Percentiles rank a stretch among this genome's conserved stretches.
These are phyloP conservation scores for Halotydeus destructor DNA, from an alignment of 1,140 invertebrate species.

Conservation along the genomic window DNA sequence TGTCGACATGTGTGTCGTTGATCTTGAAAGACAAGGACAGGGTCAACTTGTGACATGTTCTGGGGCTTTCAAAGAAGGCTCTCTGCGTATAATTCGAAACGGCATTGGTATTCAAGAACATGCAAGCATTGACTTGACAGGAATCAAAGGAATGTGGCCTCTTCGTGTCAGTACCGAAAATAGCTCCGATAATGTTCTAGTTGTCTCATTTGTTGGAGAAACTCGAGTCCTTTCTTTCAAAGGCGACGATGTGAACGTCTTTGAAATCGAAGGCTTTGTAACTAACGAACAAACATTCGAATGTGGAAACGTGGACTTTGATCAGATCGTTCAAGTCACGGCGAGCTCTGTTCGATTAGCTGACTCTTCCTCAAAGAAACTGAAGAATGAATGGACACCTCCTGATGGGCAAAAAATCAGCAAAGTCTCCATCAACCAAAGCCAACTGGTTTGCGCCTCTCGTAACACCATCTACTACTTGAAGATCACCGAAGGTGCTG, in stretches of 20 bases:
- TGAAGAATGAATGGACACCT: conserved; percentile 55
- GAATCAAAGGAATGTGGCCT: conserved; percentile 94
- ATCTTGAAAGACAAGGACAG: conserved; percentile 87
- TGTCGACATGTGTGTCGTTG: conserved; percentile 90
- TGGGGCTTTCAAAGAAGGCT: conserved; percentile 89
- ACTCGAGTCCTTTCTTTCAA: conserved; percentile 67
- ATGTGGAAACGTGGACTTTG: conserved; percentile 56
- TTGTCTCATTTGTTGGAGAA: conserved; percentile 81
- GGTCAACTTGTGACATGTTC: conserved; percentile 95
- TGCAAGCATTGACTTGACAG: conserved; percentile 83
- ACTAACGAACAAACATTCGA: conserved; percentile 78
- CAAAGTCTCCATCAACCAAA: conserved; percentile 61
- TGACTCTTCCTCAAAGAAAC: conserved; percentile 37
- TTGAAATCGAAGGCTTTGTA: conserved; percentile 61
- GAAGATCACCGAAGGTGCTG: conserved; percentile 42
- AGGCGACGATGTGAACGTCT: conserved; percentile 93
- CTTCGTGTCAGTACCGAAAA: conserved; percentile 41
- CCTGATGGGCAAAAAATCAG: conserved; percentile 52
- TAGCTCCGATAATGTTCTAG: conserved; percentile 61
- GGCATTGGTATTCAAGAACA: conserved; percentile 95
- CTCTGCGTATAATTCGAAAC: conserved; percentile 84
- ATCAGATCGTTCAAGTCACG: conserved; percentile 47
- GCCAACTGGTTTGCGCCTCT: conserved; percentile 66
- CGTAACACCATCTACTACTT: conserved; percentile 75
- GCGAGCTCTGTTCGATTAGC: conserved; percentile 43